phyloP scores from a whole-genome alignment of 2,113 vertebrate genomes.

The Hystrix cristata region DNA sequence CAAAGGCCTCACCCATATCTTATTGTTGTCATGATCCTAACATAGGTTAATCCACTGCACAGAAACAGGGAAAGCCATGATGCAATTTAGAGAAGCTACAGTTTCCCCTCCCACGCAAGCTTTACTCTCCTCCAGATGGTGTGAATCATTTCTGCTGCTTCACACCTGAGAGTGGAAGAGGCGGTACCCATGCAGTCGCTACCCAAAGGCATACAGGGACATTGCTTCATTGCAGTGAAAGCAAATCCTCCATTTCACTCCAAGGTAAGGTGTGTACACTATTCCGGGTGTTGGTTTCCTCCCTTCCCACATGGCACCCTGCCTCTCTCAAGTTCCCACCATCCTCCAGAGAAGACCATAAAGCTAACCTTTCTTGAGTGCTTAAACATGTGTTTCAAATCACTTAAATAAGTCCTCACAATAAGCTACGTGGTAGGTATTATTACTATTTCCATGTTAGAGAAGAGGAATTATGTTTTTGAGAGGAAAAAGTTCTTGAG shows the following conservation, averaged over 20 bases:
- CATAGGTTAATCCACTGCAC: not conserved
- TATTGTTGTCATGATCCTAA: not conserved
- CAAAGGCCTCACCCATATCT: not conserved
- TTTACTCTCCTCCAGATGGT: not conserved
- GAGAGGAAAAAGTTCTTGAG: not conserved
- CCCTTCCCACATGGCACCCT: not conserved
- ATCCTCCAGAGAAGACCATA: not conserved
- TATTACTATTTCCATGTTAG: not conserved
- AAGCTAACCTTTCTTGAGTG: not conserved
- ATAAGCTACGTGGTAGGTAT: not conserved
- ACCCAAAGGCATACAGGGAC: not conserved
- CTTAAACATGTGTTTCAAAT: not conserved
- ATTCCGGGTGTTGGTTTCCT: not conserved
- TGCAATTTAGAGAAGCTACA: not conserved
- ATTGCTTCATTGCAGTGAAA: not conserved
- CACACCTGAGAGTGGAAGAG: conserved; percentile 26
- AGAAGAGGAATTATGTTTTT: not conserved
- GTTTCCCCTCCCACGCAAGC: not conserved
- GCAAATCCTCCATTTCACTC: not conserved
- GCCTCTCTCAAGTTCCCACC: not conserved
- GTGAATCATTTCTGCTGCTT: conserved; percentile 59
- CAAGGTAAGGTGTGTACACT: not conserved
- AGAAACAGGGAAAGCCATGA: not conserved
- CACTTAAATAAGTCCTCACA: not conserved
- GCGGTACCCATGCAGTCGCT: not conserved